Base-by-base conservation (phyloP, 2,797 vertebrate genomes). In the Eidolon dupreanum region DNA sequence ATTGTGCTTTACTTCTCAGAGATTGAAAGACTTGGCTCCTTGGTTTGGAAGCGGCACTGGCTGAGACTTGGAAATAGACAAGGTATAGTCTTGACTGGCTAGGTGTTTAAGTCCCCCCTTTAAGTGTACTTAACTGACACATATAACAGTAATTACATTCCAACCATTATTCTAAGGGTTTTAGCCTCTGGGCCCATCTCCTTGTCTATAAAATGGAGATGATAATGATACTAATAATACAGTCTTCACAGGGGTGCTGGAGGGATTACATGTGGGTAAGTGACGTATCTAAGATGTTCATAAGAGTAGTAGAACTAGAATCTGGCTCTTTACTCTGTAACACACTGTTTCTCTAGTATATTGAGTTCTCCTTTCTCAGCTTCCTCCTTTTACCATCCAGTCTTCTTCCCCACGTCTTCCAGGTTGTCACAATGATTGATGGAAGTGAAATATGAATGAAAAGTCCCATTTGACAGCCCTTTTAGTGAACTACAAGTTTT, bases 1-100 rank as follows among this genome's bases (percentile, higher is more conserved):
- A 83, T 81, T 65, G 12, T 71, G 41, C 49, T 71, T 86, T 88
- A 46, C 89, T 87, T 95, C 46, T 85, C 79, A 92, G 85, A 57
- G 15, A 68, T 2, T 53, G 33, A 61, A 83, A 95, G 70, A 51
- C 46, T 71, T 59, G 70, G n/a, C 31, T 78, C 43, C 51, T 63
- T 68, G n/a, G 28, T 63, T 75, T 87, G 75, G 33, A 70, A 71
- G 46, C 33, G 51, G 51, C 5, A 3, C 33, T 53, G 31, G 12
- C 38, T 28, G 24, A 70, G 66, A n/a, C 33, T 36, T n/a, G 53
- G 70, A 87, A 83, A 28, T 3, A 53, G n/a, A 78, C 57, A 79
- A 66, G 73, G 86, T 85, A 82, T 22, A 4, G 46, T 61, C 2
- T 74, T 53, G 66, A 46, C 13, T 46, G n/a, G 51, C 41, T 33